Base-by-base conservation (phyloP, 2,888 invertebrate genomes). In the Malacosoma neustria region DNA sequence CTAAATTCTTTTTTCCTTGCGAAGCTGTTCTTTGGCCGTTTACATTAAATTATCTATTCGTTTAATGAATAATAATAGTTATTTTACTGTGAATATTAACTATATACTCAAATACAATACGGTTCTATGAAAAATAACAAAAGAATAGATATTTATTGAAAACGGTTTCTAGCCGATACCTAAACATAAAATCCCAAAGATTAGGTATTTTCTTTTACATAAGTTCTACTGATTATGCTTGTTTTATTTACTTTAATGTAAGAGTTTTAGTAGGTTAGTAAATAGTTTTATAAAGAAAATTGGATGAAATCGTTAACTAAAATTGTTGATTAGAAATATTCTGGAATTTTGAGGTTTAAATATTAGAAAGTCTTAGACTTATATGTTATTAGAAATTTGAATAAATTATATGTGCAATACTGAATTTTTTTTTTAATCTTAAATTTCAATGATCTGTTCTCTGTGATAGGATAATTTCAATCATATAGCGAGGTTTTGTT, bases 151-250 rank as follows among this genome's bases (percentile, higher is more conserved):
- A n/a, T n/a, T n/a, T n/a, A n/a, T n/a, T n/a, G n/a, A n/a, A n/a
- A n/a, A n/a, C n/a, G n/a, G n/a, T n/a, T 51, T 40, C 46, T 57
- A 61, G 53, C 51, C 44, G 49, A 59, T 57, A 59, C 54, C 46
- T 59, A 48, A 56, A 58, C 51, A 46, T 46, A 54, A 48, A 53
- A 62, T 55, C 57, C 71, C 71, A 72, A 72, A 72, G 70, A 71
- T 50, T 65, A 63, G 61, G 49, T 61, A 52, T 45, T 55, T n/a
- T 54, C 48, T 48, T 39, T 49, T 54, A 49, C 46, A 34, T 50
- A 42, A 43, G 34, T 40, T 42, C 35, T 44, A 34, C 39, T 51
- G 36, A 29, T 30, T 46, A 43, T 34, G 14, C 43, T 41, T 40
- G 36, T 33, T 41, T 33, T 39, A 29, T 44, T 29, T 37, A 33